Conservation (phyloP, 2,113 vertebrate genomes). For the Rhinoderma darwinii region DNA sequence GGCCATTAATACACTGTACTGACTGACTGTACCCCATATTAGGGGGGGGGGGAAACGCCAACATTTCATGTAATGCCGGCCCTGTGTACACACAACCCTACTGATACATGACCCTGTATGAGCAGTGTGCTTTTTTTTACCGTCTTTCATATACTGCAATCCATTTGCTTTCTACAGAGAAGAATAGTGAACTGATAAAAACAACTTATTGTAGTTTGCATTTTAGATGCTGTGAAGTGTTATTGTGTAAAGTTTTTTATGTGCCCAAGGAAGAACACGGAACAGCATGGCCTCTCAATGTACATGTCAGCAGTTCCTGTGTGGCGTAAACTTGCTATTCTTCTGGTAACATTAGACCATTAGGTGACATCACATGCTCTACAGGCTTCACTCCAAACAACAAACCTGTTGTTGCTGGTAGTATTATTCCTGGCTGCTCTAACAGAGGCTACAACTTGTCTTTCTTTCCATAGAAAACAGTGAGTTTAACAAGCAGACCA, state of each 20-base stretch:
- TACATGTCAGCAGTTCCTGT: constrained; percentile 20
- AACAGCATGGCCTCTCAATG: neutral
- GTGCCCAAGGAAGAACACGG: neutral
- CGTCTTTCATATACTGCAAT: neutral
- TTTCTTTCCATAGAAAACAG: constrained; percentile 43
- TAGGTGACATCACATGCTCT: constrained; percentile 27
- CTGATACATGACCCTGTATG: neutral
- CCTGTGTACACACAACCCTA: neutral
- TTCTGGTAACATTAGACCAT: constrained; percentile 39
- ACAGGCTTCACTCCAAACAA: constrained; percentile 29
- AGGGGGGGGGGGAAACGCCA: too few relatives aligned
- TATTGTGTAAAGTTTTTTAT: neutral
- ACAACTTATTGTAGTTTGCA: neutral
- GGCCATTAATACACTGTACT: too few relatives aligned
- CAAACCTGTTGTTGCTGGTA: constrained; percentile 37
- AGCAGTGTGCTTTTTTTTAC: neutral
- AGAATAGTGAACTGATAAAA: neutral
- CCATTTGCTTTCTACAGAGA: neutral
- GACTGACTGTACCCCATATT: too few relatives aligned
- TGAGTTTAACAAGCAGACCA: constrained; percentile 44
- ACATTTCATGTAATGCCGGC: too few relatives aligned
- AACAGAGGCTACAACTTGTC: constrained; percentile 8
- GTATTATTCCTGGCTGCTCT: constrained; percentile 40
- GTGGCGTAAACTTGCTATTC: constrained; percentile 9
- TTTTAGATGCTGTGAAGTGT: neutral